Base-by-base conservation (phyloP, 2,113 vertebrate genomes). In the Corythaeola cristata region DNA sequence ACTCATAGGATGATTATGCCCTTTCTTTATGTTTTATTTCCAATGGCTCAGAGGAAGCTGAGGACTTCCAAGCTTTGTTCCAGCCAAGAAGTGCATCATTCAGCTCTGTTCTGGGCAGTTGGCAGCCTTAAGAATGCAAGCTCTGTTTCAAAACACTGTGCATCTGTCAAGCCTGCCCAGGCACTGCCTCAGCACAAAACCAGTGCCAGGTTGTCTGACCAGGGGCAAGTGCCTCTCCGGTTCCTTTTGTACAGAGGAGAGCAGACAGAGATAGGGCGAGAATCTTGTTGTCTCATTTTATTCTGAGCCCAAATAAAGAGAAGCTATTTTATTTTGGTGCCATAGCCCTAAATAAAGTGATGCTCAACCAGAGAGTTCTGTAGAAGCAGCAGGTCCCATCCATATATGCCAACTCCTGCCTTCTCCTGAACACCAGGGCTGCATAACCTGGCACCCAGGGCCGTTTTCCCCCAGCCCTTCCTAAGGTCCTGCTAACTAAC, bases 141-240 rank as follows among this genome's bases (percentile, higher is more conserved):
- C 90, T 96, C 87, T 97, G 93, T 97, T 92, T 96, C 77, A 82
- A 93, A 94, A 88, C 77, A 85, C 69, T 81, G 58, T 80, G 93
- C 78, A 85, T 95, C 93, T 93, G 73, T 83, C 88, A 59, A 82
- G 91, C 45, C 71, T 91, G 66, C 45, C 91, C 66, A 88, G 64
- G 88, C 90, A 83, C 35, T 95, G 93, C 72, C 64, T 74, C 74
- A 76, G 81, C 77, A 76, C 26, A 66, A 91, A 95, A 58, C n/a
- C 62, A 90, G 77, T 92, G 95, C 95, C 94, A 97, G 92, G 76
- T 62, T 89, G 77, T 89, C 92, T 92, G 81, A 93, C 26, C 35
- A 32, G 58, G 28, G 76, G 33, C 50, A 90, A 95, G 9, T 37
- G 66, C 32, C 89, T 53, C 62, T 95, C 71, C 5, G 0, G 58